Evolutionary conservation across 2,113 vertebrate species (phyloP).

Genomic region (Diadophis punctatus): DNA sequence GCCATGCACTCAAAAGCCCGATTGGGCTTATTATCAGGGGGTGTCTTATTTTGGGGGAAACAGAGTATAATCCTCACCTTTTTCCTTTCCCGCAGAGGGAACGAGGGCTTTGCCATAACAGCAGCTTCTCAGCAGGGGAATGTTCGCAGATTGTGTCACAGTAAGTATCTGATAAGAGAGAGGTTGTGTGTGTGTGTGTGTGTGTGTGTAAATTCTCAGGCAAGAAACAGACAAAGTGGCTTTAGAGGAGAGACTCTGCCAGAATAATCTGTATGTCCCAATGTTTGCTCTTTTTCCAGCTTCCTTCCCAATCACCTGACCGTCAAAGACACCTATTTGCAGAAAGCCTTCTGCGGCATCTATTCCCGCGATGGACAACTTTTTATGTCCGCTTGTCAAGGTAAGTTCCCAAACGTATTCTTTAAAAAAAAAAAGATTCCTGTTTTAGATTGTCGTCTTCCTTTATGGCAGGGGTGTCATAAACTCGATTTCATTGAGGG

Average conservation of each 20-base stretch:
- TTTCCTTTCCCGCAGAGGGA: slow-evolving; percentile 73
- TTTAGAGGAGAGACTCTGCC: neutral
- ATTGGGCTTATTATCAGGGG: too few relatives aligned
- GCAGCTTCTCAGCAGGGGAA: slow-evolving; percentile 89
- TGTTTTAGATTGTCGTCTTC: too few relatives aligned
- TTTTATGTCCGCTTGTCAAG: slow-evolving; percentile 91
- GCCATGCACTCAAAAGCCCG: too few relatives aligned
- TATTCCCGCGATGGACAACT: slow-evolving; percentile 84
- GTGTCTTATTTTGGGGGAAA: too few relatives aligned
- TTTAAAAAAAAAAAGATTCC: neutral
- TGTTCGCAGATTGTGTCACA: slow-evolving; percentile 83
- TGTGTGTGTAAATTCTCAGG: neutral
- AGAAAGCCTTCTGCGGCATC: slow-evolving; percentile 91
- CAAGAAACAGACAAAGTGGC: neutral
- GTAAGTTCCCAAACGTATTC: slow-evolving; percentile 56
- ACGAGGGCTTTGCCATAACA: slow-evolving; percentile 78
- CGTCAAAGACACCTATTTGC: slow-evolving; percentile 81
- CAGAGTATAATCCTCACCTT: neutral
- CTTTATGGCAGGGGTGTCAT: too few relatives aligned
- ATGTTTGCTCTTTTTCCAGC: slow-evolving; percentile 55
- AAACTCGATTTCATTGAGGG: too few relatives aligned
- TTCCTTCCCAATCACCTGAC: slow-evolving; percentile 86
- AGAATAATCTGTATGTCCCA: neutral
- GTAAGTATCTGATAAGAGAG: slow-evolving; percentile 68
- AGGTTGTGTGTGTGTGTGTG: neutral